Base-by-base conservation (phyloP, 1,140 invertebrate species). In the Samia ricini region DNA sequence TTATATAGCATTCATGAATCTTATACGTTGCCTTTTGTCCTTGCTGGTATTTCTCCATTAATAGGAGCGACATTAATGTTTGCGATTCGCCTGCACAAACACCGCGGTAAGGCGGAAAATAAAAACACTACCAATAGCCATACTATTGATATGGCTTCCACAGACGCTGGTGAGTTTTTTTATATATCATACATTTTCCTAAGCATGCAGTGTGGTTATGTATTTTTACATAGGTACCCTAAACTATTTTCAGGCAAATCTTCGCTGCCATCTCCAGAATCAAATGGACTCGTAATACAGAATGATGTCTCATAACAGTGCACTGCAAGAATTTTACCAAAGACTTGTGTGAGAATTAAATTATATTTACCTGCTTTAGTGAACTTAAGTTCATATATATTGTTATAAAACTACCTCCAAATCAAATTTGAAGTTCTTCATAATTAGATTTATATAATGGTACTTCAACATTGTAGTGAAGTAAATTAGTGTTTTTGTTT, bases 41-140 rank as follows among this genome's bases (percentile, higher is more conserved):
- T 96, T 63, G 96, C 97, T 42, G 97, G 97, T 6, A 91, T 96
- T 50, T 96, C 97, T 2, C 96, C 97, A 1, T 92, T 98, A 19
- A 68, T 97, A 5, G 97, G 96, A 12, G 94, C 95, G 7, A 79
- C 95, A 1, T 83, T 95, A 1, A 94, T 98, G 92, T 96, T 95
- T 79, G 71, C 94, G 6, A 94, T 97, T 56, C 76, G 77, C 21
- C 71, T 81, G 15, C 68, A 78, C 49, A 36, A 52, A 49, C 36
- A 19, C 23, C 48, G 64, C 24, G 56, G 29, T 7, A 68, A 66
- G 36, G 58, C 29, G 52, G 50, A 67, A 18, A 68, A 67, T 18
- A n/a, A 56, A 26, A 21, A 3, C 6, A 71, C 63, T 66, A 63
- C 67, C 26, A 81, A 84, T 64, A 76, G 77, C 18, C 72, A 74